Conservation (phyloP, 2,797 vertebrate genomes). For the Prionace glauca region DNA sequence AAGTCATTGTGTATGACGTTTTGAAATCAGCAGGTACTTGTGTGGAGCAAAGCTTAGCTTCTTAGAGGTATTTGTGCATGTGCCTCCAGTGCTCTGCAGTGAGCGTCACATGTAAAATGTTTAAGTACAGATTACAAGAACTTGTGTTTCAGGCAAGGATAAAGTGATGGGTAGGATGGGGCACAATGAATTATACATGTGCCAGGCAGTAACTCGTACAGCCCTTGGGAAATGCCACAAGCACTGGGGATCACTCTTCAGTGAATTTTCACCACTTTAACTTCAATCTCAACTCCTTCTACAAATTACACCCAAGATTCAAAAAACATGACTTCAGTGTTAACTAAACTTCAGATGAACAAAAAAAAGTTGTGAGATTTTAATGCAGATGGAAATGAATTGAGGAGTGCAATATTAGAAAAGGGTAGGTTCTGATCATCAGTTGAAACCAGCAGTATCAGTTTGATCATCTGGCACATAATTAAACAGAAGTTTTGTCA, state of each 20-base stretch:
- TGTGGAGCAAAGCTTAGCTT: neutral
- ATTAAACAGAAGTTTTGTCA: neutral
- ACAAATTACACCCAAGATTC: neutral
- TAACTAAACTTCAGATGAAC: neutral
- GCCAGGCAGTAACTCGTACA: neutral
- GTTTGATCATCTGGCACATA: neutral
- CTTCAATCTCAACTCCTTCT: neutral
- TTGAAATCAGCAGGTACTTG: slow-evolving; percentile 15
- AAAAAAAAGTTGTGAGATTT: neutral
- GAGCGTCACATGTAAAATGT: neutral
- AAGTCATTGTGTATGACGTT: slow-evolving; percentile 14
- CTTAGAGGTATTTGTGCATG: neutral
- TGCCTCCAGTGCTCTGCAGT: neutral
- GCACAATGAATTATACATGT: neutral
- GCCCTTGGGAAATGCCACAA: neutral
- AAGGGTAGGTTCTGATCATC: neutral
- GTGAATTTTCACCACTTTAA: neutral
- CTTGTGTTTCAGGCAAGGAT: neutral
- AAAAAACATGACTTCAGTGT: neutral
- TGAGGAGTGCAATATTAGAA: neutral
- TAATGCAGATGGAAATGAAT: neutral
- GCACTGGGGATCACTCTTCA: neutral
- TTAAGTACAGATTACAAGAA: neutral
- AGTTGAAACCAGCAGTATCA: neutral
- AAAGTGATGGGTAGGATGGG: neutral